Evolutionary conservation across 1,140 invertebrate species (phyloP), one percentile per base, ranked within the genome.

Genomic region (Papilio xuthus): DNA sequence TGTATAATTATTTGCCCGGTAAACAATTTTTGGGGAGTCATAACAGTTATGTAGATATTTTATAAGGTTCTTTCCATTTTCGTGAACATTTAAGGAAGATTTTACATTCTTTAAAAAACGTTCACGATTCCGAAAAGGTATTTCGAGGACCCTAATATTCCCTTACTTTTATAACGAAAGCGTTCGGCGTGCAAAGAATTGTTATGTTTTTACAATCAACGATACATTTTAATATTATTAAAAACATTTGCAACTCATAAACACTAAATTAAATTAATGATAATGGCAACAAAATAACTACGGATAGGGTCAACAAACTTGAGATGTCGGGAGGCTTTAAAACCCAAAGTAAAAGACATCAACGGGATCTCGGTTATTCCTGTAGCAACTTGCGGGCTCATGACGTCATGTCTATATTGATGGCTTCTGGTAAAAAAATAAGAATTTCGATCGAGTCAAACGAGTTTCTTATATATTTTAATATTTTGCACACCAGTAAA

Each of bases 1-100:
- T 89, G 88, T 91, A 53, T 53, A 92, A 93, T 93, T 92, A 93
- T 91, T 92, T 91, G 80, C 81, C 84, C 83, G 77, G 84, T 87
- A 87, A 87, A 88, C 82, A 81, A 83, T 82, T 89, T 89, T 89
- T 89, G 80, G 81, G 79, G 86, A 89, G 85, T 85, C 82, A 85
- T 85, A 89, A 90, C 87, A 86, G 86, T 89, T 87, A 90, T 80
- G 81, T 86, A 85, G 78, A 84, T 81, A 88, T 89, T 88, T 89
- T 89, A 87, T 88, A 74, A 79, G 79, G 78, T 77, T 63, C 60
- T 77, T 67, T 82, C 80, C 53, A 76, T 76, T 84, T 86, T 80
- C 72, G 63, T 76, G 78, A 76, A 72, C 77, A 77, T 82, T 76
- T 63, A 82, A 80, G 53, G 42, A 41, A 79, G 9, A 72, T 80